These are phyloP conservation scores for Lampris incognitus DNA, from an alignment of 2,113 vertebrate species.

Conservation along the genomic window DNA sequence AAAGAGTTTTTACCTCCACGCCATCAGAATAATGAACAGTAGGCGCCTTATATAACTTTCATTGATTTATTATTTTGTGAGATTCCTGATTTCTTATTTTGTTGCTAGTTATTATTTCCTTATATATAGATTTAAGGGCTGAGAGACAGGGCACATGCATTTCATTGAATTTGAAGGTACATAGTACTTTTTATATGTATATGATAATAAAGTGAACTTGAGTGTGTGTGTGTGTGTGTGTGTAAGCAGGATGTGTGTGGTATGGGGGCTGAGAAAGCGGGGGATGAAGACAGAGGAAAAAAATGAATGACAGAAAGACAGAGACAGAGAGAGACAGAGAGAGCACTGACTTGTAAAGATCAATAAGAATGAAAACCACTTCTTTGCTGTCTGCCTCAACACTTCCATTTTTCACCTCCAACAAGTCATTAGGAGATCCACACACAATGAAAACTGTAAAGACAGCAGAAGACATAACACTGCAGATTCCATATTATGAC, in stretches of 20 bases:
- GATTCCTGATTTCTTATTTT: too few relatives aligned
- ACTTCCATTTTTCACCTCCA: constrained; percentile 60
- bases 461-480: constrained; percentile 1
- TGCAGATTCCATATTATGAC: too few relatives aligned
- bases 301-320: neutral
- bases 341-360: constrained; percentile 92
- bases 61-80: too few relatives aligned
- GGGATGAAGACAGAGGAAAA: neutral
- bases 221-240: neutral
- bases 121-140: too few relatives aligned
- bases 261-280: neutral
- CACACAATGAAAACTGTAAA: constrained; percentile 91
- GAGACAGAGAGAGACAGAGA: neutral
- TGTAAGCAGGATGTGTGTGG: neutral
- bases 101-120: too few relatives aligned
- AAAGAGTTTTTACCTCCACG: too few relatives aligned
- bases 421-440: constrained; percentile 79
- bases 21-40: too few relatives aligned
- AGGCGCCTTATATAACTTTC: too few relatives aligned
- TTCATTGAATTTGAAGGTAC: too few relatives aligned
- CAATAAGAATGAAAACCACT: constrained; percentile 88
- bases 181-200: too few relatives aligned
- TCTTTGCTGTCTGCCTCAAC: constrained; percentile 72
- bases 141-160: too few relatives aligned
- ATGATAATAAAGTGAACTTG: too few relatives aligned